Base-by-base conservation (phyloP, 2,113 vertebrate genomes). In the Promerops cafer region DNA sequence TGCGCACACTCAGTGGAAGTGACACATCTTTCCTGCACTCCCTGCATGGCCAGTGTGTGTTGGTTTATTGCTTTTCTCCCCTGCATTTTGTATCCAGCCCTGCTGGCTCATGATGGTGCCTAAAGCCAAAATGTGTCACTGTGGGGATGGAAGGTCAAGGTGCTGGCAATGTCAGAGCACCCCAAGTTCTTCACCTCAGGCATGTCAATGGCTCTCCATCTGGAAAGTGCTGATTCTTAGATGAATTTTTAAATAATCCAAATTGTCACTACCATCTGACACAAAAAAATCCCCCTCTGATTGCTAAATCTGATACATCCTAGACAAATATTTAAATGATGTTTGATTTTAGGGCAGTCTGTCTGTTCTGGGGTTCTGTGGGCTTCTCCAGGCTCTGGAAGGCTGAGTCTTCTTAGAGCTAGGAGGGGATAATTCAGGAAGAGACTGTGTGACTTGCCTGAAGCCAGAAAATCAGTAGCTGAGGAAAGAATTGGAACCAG, bases 201-300 rank as follows among this genome's bases (percentile, higher is more conserved):
- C 33, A 5, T 15, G 30, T 45, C 42, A 53, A 2, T 2, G 2
- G 37, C 52, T 82, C 39, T 71, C 19, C 28, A 14, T 60, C n/a
- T 47, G 44, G 13, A 50, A 76, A 68, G 33, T 72, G 27, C 8
- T 76, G 28, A 19, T 64, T 87, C 56, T 71, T n/a, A 50, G 24
- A 19, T 15, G 1, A 42, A 16, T 56, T 53, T 83, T 89, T 59
- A 69, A 93, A 42, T 61, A 70, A 65, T 66, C 18, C 20, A 35
- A 42, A n/a, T 39, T 77, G 28, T 33, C 17, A 5, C 28, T 61
- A 8, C 13, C 7, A 31, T 37, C 37, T 74, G 37, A 16, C 21
- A n/a, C 50, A 27, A 26, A 24, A 47, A 17, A 8, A 0, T n/a
- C 0, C 5, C 6, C 3, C 35, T 35, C 44, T 65, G 30, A 12